Conservation (phyloP, 2,888 invertebrate species). For the Cecidostiba fungosa region DNA sequence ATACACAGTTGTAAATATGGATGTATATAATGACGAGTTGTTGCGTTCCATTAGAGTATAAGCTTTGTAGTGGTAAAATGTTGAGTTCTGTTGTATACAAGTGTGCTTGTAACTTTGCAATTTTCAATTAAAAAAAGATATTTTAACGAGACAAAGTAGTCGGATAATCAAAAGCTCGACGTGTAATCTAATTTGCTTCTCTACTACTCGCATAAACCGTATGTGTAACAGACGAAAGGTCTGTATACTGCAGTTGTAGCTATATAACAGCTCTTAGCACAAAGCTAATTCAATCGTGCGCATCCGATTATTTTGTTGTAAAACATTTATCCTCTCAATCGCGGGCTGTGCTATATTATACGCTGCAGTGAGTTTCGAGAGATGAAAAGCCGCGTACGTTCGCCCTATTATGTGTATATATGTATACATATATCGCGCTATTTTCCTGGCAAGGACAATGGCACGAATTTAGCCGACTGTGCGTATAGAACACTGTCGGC, state of each 20-base stretch:
- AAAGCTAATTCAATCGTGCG: slow-evolving; percentile 18
- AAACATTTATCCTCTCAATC: slow-evolving; percentile 2
- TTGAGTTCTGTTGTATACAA: no score
- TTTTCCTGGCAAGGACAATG: background rate
- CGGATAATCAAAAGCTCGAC: no score
- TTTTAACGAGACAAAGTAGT: no score
- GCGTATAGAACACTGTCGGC: background rate
- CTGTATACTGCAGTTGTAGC: background rate
- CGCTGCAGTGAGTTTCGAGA: background rate
- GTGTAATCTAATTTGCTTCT: background rate
- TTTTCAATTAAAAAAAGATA: no score
- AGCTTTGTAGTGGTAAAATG: background rate
- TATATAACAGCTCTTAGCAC: background rate
- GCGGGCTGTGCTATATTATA: background rate
- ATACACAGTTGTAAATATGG: background rate
- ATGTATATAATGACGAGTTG: background rate
- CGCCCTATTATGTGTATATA: background rate
- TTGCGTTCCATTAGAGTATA: background rate
- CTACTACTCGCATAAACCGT: background rate
- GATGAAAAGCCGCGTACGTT: background rate
- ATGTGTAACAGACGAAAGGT: background rate
- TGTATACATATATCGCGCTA: background rate
- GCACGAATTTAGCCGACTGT: background rate
- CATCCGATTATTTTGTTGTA: slow-evolving; percentile 5
- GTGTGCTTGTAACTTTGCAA: no score